Conservation (phyloP, 2,113 vertebrate genomes). For the Odocoileus virginianus region DNA sequence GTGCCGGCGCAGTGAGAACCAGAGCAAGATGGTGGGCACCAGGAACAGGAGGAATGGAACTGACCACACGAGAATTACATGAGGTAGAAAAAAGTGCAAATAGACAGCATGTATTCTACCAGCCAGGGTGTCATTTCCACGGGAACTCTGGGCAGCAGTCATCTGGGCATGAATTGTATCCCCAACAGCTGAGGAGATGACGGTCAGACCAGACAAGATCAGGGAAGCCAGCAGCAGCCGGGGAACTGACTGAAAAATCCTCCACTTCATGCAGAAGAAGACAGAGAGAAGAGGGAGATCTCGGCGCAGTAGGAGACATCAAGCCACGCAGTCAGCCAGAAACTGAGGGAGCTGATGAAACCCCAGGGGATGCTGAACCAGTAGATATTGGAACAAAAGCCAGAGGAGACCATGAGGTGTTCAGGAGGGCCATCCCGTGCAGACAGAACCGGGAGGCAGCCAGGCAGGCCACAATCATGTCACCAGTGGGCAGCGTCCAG, state of each 20-base stretch:
- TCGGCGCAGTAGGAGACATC: constrained; percentile 47
- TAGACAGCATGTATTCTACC: fast-evolving
- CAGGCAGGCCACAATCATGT: constrained; percentile 13
- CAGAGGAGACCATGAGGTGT: neutral
- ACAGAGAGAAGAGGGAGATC: constrained; percentile 21
- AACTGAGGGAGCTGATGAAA: neutral
- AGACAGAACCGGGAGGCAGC: constrained; percentile 11
- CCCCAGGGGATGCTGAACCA: neutral
- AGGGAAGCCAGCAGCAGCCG: constrained; percentile 1
- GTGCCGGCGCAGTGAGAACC: constrained; percentile 53
- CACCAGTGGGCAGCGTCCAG: fast-evolving
- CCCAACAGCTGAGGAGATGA: neutral
- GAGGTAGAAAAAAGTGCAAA: fast-evolving
- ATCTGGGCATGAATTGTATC: neutral
- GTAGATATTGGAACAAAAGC: fast-evolving
- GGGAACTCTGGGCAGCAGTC: neutral
- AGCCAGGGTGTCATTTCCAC: neutral
- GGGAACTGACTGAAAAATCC: neutral
- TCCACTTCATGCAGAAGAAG: constrained; percentile 48
- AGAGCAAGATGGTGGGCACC: constrained; percentile 33
- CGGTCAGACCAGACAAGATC: neutral
- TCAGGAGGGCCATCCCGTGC: neutral
- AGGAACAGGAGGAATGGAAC: constrained; percentile 47
- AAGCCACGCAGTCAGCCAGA: constrained; percentile 51
- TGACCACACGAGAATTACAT: neutral